Base-by-base conservation (phyloP, 2,113 vertebrate genomes). In the Beaufortia kweichowensis region DNA sequence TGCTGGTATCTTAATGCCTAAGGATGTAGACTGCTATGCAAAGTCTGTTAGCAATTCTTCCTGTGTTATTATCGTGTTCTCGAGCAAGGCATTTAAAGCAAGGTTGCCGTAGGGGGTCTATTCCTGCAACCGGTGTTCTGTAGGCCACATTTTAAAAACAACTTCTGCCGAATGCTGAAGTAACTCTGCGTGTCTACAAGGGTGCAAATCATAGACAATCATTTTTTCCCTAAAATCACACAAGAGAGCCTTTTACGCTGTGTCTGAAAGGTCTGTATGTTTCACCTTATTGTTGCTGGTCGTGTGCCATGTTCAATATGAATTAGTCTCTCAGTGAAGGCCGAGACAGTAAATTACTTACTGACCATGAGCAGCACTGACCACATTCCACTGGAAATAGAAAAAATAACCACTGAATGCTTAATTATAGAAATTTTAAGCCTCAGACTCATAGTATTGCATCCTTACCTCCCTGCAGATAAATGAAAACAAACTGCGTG, bases 241-340 rank as follows among this genome's bases (percentile, higher is more conserved):
- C 8, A 39, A 60, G 70, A 50, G 19, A 12, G 14, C 57, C 41
- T 65, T 35, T 73, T 24, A 61, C 35, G 35, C 50, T 75, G 26
- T 63, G 24, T 55, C 17, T 66, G 41, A 61, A 79, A 79, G 24
- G 55, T 67, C 69, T 77, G 29, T 39, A 14, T 28, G 55, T 57
- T 48, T 53, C 41, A 39, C 31, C 11, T 35, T 41, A 26, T 66
- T 67, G 7, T 26, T 61, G 55, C 62, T 76, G 56, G 35, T 26
- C 57, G n/a, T 56, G 29, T 72, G 67, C 61, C 69, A 2, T 61
- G 53, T 53, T 29, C 10, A 68, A n/a, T 31, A 41, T 83, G 26
- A 79, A 67, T 64, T 35, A 31, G 9, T 9, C 43, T 19, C 43
- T 76, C 67, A 79, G 21, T 33, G 23, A 23, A 66, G 9, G 23